Base-by-base conservation (phyloP, 2,888 invertebrate species). In the Sclerodermus sp. region DNA sequence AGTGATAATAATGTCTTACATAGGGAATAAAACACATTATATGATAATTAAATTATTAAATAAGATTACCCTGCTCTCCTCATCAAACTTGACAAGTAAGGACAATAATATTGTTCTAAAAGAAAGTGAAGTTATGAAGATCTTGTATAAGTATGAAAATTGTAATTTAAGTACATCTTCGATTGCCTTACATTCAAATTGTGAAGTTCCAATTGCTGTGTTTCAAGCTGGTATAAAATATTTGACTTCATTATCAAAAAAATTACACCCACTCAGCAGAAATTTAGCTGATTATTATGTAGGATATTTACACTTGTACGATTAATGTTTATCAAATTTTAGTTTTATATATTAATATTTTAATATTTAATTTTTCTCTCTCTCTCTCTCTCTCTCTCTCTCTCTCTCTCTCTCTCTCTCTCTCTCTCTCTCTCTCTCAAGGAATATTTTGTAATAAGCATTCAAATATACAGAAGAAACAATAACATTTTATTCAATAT, bases 111-210 rank as follows among this genome's bases (percentile, higher is more conserved):
- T 72, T 29, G 49, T 43, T 44, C 57, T 76, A 23, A 51, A 59
- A 43, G 49, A 58, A 17, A 56, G 49, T 29, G 58, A 50, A 13
- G 74, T 70, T 18, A 62, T 67, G 14, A 77, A 77, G 64, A 66
- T 76, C 23, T 61, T 77, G 41, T 78, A 76, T 36, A 71, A 68
- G 39, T 73, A 73, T 51, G 67, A 67, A 12, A n/a, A n/a, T n/a
- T n/a, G n/a, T n/a, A n/a, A n/a, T n/a, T n/a, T n/a, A n/a, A n/a
- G n/a, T n/a, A n/a, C n/a, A n/a, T n/a, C n/a, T n/a, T n/a, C n/a
- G n/a, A n/a, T n/a, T n/a, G n/a, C n/a, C n/a, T n/a, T n/a, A n/a
- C n/a, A n/a, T n/a, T n/a, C n/a, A 39, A 66, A 67, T 38, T 67
- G 69, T 40, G 64, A 68, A 54, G 62, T 77, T 18, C 60, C 67